Evolutionary conservation across 2,888 invertebrate genomes (phyloP), one percentile per base, ranked within the genome.

Genomic region (Hirtodrosophila histrioides): DNA sequence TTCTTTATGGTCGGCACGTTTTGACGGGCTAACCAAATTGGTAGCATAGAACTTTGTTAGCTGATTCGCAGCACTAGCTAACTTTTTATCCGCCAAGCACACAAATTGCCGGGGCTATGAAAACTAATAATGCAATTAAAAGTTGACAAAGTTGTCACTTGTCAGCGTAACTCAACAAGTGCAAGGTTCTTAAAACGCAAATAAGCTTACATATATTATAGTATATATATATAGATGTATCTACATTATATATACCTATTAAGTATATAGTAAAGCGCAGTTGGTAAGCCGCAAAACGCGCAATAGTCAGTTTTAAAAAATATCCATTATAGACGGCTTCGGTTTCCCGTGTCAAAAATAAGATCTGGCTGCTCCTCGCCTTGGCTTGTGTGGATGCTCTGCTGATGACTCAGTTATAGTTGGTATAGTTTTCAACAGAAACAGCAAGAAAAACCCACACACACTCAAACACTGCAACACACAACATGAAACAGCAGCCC

Each of bases 81-180:
- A 27, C 3, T 27, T 27, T 27, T 27, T 27, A 4, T 5, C 5
- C 3, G 35, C 54, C 69, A 69, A 55, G 53, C 36, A 46, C 60
- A 57, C 62, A 66, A 76, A 76, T 73, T 55, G 63, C 43, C 44
- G 24, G 24, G 41, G 48, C 85, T 61, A 65, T 81, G 74, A 78
- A 85, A 81, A 82, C 82, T 78, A 82, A 82, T 85, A 82, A 81
- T 81, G 81, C 77, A 76, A 85, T 81, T 85, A 81, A 81, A 75
- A 62, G 65, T 76, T 76, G 74, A 76, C 80, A 81, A 78, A 70
- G 74, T 81, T 78, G 85, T 78, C 85, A 76, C 72, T 66, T 83
- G 78, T 62, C 61, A 69, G 24, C 41, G 66, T 55, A 72, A 69
- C 64, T 84, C 65, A 55, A 55, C 79, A 63, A 82, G 77, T 77